Percentiles rank a stretch among this genome's conserved stretches.
Conservation (phyloP, 2,797 vertebrate genomes). For the Oryzias sinensis region DNA sequence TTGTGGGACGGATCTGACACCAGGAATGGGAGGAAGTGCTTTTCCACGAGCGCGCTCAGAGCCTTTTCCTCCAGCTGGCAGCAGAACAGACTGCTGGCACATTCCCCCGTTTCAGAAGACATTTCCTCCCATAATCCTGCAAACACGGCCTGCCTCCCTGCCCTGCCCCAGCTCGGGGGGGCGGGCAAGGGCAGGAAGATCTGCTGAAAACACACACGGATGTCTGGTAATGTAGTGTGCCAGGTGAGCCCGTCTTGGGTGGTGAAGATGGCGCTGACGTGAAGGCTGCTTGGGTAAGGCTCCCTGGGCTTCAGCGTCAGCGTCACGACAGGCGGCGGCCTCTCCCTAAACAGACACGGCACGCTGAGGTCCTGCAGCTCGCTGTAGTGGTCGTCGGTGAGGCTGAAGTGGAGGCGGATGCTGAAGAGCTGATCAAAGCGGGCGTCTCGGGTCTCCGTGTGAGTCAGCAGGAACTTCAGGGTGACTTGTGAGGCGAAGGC, state of each 20-base stretch:
- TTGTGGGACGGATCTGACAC: conserved; percentile 47
- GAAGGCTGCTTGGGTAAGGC: conserved; percentile 76
- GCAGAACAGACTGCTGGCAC: conserved; percentile 79
- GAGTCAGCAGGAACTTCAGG: conserved; percentile 68
- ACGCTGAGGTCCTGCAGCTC: conserved; percentile 75
- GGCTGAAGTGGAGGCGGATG: conserved; percentile 80
- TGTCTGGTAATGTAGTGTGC: conserved; percentile 71
- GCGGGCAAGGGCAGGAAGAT: conserved; percentile 76
- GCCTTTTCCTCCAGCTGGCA: conserved; percentile 62
- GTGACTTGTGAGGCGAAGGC: conserved; percentile 64
- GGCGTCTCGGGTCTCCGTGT: conserved; percentile 16
- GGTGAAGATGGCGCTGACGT: conserved; percentile 77
- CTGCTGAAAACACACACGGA: conserved; percentile 78
- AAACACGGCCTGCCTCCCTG: conserved; percentile 64
- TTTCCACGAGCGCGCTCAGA: conserved; percentile 64
- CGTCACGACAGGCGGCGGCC: conserved; percentile 56
- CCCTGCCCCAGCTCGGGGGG: conserved; percentile 32
- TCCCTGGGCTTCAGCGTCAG: conserved; percentile 74
- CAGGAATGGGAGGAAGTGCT: conserved; percentile 74
- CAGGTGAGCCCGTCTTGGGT: conserved; percentile 77
- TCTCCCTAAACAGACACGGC: conserved; percentile 74
- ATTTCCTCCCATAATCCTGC: conserved; percentile 77
- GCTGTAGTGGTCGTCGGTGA: conserved; percentile 71
- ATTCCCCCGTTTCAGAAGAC: conserved; percentile 27
- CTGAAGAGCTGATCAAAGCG: conserved; percentile 77